Conservation (phyloP, 2,797 vertebrate genomes). For the Hippoglossus hippoglossus region DNA sequence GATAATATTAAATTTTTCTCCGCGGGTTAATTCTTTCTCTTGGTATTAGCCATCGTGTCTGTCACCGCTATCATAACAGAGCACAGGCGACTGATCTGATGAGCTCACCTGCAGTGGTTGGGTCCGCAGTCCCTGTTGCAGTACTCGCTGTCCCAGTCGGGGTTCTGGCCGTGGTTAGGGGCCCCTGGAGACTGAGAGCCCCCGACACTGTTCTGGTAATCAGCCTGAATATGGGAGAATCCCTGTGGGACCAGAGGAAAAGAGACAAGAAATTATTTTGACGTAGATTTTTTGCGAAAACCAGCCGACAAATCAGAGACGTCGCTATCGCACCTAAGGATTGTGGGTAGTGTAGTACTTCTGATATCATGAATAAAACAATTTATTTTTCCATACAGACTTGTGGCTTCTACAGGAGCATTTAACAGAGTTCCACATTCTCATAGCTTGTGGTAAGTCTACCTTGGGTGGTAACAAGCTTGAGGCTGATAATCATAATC, state of each 20-base stretch:
- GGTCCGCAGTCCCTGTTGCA: slow-evolving; percentile 96
- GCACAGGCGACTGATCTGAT: slow-evolving; percentile 3
- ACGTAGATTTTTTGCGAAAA: slow-evolving; percentile 3
- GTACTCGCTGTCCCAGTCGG: slow-evolving; percentile 96
- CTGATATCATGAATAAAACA: too few species aligned
- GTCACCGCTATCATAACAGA: not conserved
- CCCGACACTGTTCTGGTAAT: slow-evolving; percentile 93
- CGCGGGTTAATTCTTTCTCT: not conserved
- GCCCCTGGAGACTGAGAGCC: slow-evolving; percentile 93
- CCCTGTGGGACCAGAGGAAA: slow-evolving; percentile 81
- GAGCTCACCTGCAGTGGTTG: slow-evolving; percentile 93
- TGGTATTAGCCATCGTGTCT: not conserved
- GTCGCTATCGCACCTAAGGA: too few species aligned
- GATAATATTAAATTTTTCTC: not conserved
- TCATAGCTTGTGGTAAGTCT: too few species aligned
- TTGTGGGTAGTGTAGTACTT: too few species aligned
- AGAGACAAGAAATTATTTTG: slow-evolving; percentile 11
- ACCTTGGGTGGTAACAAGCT: too few species aligned
- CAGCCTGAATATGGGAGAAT: slow-evolving; percentile 94
- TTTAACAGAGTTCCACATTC: too few species aligned
- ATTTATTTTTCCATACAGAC: too few species aligned
- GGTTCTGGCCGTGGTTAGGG: slow-evolving; percentile 89
- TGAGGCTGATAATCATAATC: too few species aligned
- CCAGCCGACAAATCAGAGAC: not conserved
- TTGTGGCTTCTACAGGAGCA: too few species aligned